Evolutionary conservation across 2,888 invertebrate species (phyloP).

Genomic region (Plagodis dolabraria): DNA sequence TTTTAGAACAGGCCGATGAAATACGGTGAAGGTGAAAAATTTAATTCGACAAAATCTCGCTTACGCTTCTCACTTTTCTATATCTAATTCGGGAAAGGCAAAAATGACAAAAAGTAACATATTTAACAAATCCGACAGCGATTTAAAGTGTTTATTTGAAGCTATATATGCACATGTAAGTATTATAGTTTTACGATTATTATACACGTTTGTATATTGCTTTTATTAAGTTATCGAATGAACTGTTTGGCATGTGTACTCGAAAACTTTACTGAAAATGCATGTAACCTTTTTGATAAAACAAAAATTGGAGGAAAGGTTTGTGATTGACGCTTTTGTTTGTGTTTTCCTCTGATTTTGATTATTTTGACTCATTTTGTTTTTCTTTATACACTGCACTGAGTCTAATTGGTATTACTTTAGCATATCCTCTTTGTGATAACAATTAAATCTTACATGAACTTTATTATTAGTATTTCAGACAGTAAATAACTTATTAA

Average conservation of each 20-base stretch:
- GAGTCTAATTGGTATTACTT: constrained; percentile 4
- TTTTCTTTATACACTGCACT: constrained; percentile 15
- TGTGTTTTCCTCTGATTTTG: constrained; percentile 35
- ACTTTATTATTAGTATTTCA: neutral
- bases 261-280: constrained; percentile 29
- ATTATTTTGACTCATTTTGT: constrained; percentile 15
- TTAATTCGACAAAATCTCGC: constrained; percentile 45
- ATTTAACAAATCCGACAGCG: constrained; percentile 41
- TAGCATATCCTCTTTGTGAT: too few relatives aligned
- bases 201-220: constrained; percentile 54
- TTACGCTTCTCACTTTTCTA: constrained; percentile 72
- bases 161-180: constrained; percentile 75
- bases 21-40: constrained; percentile 65
- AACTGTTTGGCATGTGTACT: constrained; percentile 82
- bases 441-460: too few relatives aligned
- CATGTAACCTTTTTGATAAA: constrained; percentile 38
- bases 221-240: constrained; percentile 60
- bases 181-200: constrained; percentile 63
- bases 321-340: constrained; percentile 6
- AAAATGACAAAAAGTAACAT: constrained; percentile 25
- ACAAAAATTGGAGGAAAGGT: constrained; percentile 31
- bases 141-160: constrained; percentile 61
- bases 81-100: constrained; percentile 62
- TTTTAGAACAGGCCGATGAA: constrained; percentile 42
- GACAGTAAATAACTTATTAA: neutral